Conservation (phyloP, 2,888 invertebrate genomes). For the Strigamia transsilvanica region DNA sequence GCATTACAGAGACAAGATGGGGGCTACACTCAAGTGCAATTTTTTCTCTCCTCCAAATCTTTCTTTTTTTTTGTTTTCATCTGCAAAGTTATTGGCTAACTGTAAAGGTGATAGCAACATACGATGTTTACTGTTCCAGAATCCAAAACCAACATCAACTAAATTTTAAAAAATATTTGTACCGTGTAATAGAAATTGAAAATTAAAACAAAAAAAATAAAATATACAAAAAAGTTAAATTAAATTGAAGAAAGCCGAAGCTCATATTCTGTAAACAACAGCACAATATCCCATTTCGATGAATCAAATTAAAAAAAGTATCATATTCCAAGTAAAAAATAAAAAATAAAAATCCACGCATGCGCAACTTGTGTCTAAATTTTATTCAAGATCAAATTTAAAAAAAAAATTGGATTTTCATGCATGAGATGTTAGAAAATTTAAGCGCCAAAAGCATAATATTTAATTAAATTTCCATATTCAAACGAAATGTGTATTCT, state of each 20-base stretch:
- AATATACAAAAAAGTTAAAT: too few relatives aligned
- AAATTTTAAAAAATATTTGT: neutral
- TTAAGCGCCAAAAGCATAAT: neutral
- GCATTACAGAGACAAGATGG: slow-evolving; percentile 43
- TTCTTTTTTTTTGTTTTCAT: slow-evolving; percentile 17
- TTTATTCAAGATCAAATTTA: neutral
- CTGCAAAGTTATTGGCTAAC: slow-evolving; percentile 20
- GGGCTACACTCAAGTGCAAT: slow-evolving; percentile 26
- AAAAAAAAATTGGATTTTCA: neutral
- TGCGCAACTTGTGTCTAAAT: too few relatives aligned
- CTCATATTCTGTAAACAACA: too few relatives aligned
- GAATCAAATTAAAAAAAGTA: too few relatives aligned
- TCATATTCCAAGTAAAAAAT: too few relatives aligned
- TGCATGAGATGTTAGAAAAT: neutral
- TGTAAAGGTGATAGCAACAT: slow-evolving; percentile 28
- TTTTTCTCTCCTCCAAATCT: neutral
- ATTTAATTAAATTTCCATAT: slow-evolving; percentile 2
- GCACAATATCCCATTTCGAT: too few relatives aligned
- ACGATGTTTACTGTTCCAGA: neutral
- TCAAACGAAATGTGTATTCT: neutral
- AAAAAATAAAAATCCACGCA: too few relatives aligned
- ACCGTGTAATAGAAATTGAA: too few relatives aligned
- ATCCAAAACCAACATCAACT: neutral
- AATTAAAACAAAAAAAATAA: too few relatives aligned
- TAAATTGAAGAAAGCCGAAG: too few relatives aligned